Percentiles rank a stretch among this genome's conserved stretches.
These are phyloP conservation scores for Drosophila setosimentum DNA, from an alignment of 2,888 invertebrate genomes.

Conservation along the genomic window DNA sequence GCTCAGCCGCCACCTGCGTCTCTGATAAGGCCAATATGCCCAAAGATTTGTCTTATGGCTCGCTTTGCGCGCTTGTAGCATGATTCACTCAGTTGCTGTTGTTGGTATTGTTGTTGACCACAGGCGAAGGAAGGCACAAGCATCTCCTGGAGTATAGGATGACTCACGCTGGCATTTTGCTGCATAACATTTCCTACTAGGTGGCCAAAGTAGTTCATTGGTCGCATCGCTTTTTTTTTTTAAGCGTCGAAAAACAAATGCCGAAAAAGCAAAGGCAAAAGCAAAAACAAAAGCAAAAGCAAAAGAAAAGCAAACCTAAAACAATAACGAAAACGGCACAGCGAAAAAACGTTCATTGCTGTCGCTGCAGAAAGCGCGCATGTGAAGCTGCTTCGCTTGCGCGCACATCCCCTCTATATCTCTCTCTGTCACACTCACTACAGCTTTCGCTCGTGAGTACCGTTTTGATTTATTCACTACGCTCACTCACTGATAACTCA, in stretches of 20 bases:
- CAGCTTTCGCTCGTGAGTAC: slow-evolving; percentile 35
- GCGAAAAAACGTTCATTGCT: slow-evolving; percentile 30
- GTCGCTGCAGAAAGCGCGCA: slow-evolving; percentile 37
- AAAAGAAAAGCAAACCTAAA: not conserved
- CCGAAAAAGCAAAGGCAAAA: slow-evolving; percentile 9
- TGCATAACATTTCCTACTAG: slow-evolving; percentile 44
- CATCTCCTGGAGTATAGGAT: slow-evolving; percentile 30
- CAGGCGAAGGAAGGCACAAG: slow-evolving; percentile 10
- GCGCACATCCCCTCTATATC: not conserved
- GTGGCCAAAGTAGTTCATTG: slow-evolving; percentile 57
- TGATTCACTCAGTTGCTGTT: slow-evolving; percentile 54
- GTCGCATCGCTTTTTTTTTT: slow-evolving; percentile 36
- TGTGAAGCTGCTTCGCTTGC: slow-evolving; percentile 27
- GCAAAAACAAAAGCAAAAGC: slow-evolving; percentile 18
- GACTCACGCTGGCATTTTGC: slow-evolving; percentile 52
- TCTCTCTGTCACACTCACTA: slow-evolving; percentile 1
- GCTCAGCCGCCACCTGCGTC: slow-evolving; percentile 40
- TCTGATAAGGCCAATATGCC: slow-evolving; percentile 56
- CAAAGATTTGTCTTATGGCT: slow-evolving; percentile 53
- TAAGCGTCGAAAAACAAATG: slow-evolving; percentile 12
- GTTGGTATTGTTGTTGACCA: not conserved
- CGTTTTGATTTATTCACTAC: slow-evolving; percentile 42
- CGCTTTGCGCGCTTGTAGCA: slow-evolving; percentile 53
- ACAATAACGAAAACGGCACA: slow-evolving; percentile 14
- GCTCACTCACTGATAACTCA: slow-evolving; percentile 7